Percentiles rank a stretch among this genome's conserved stretches.
Conservation (phyloP, 92 coral and sea anemone genomes). For the Desmophyllum pertusum region DNA sequence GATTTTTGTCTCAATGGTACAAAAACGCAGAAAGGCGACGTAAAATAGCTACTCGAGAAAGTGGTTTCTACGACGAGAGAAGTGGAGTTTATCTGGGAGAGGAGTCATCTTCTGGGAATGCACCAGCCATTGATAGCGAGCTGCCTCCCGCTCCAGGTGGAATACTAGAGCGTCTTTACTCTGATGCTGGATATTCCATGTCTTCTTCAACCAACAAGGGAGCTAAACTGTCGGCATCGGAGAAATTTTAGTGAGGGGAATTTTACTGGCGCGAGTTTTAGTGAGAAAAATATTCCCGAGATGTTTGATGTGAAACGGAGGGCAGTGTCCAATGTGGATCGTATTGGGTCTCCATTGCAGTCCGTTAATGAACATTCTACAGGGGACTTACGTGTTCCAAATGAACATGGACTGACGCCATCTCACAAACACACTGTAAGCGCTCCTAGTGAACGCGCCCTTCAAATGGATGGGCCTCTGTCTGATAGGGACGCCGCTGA, state of each 20-base stretch:
- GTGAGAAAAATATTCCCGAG: constrained; percentile 24
- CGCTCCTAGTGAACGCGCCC: constrained; percentile 32
- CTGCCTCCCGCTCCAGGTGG: constrained; percentile 71
- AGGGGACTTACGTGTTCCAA: constrained; percentile 17
- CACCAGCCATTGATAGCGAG: constrained; percentile 63
- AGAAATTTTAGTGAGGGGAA: constrained; percentile 81
- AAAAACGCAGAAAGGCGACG: constrained; percentile 84
- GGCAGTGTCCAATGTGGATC: constrained; percentile 73
- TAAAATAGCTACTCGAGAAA: constrained; percentile 77
- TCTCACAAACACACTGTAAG: constrained; percentile 50
- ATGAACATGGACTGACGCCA: constrained; percentile 15
- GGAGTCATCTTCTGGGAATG: constrained; percentile 66
- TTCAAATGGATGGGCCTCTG: constrained; percentile 20
- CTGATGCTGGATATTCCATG: constrained; percentile 16
- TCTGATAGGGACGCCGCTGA: constrained; percentile 1
- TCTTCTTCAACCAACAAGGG: constrained; percentile 18
- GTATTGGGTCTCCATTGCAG: constrained; percentile 4
- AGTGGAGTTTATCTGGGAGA: constrained; percentile 97
- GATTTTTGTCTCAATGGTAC: constrained; percentile 79
- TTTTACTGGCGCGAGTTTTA: constrained; percentile 36
- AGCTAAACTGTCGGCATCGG: constrained; percentile 52
- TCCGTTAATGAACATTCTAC: constrained; percentile 12
- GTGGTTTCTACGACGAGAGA: constrained; percentile 91
- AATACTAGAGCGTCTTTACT: constrained; percentile 66
- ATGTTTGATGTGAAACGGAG: constrained; percentile 65